Base-by-base conservation (phyloP, 2,113 vertebrate species). In the Silurus asotus region DNA sequence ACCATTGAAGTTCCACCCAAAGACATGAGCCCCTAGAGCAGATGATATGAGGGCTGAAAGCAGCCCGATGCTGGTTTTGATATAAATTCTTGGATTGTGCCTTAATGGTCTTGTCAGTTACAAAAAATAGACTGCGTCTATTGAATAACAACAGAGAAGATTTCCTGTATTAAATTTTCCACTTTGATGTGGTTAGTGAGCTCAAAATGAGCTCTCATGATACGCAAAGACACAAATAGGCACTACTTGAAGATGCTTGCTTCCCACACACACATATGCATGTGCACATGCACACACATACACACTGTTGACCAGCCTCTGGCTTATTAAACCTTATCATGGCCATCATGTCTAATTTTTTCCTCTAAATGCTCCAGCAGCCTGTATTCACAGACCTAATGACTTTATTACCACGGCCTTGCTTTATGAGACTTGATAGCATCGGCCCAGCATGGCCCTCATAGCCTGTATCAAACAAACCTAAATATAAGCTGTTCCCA, bases 1-100 rank as follows among this genome's bases (percentile, higher is more conserved):
- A 75, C 76, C 81, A 88, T 76, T 86, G 88, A 88, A 86, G 88
- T 75, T 88, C 86, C 49, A 86, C 76, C 76, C 82, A 69, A 87
- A 89, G 67, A 81, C 88, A 81, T 84, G 61, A 86, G 77, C 37
- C 81, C 74, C 69, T 55, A 28, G 59, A 86, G 81, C 76, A 88
- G 81, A 79, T 80, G 49, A 75, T 86, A 86, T 49, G 84, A 84
- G 75, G 58, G 25, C 65, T 88, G 84, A 69, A 88, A 83, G 86
- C 48, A 58, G 81, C 61, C 45, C 59, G 78, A 78, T 64, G 37
- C 67, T 80, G 84, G 75, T 74, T 88, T 72, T 86, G 56, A 84
- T 87, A 88, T 84, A 84, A 65, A 87, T 82, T 77, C 28, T n/a
- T 67, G 81, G 75, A 90, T 88, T 87, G 77, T 85, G 83, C 69